Evolutionary conservation across 2,888 invertebrate genomes (phyloP).

Genomic region (Theretra japonica): DNA sequence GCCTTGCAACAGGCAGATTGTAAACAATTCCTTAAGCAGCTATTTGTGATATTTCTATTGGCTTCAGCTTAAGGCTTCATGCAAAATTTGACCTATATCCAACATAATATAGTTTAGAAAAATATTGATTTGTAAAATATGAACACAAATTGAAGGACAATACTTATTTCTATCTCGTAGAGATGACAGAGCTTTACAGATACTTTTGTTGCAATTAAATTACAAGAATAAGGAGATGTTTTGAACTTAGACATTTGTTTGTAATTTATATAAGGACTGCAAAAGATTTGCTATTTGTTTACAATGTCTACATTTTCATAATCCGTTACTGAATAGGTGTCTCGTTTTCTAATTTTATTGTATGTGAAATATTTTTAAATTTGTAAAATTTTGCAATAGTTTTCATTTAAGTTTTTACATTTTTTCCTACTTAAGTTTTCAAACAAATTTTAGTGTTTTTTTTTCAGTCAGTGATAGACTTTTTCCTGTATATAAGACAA

Average conservation of each 20-base stretch:
- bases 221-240: constrained; percentile 56
- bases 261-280: constrained; percentile 73
- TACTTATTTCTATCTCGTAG: constrained; percentile 30
- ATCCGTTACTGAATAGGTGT: constrained; percentile 21
- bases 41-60: constrained; percentile 78
- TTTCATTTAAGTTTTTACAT: constrained; percentile 40
- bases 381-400: constrained; percentile 48
- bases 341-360: constrained; percentile 45
- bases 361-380: constrained; percentile 45
- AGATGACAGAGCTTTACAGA: constrained; percentile 27
- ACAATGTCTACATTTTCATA: constrained; percentile 51
- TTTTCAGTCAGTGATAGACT: constrained; percentile 19
- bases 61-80: constrained; percentile 62
- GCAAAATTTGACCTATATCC: constrained; percentile 51
- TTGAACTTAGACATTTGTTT: constrained; percentile 63
- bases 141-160: constrained; percentile 28
- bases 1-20: constrained; percentile 56
- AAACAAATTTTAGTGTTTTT: constrained; percentile 31
- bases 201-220: constrained; percentile 24
- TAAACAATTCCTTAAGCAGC: constrained; percentile 66
- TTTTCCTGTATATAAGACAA: constrained; percentile 23
- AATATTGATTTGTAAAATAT: constrained; percentile 42
- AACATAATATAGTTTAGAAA: constrained; percentile 48
- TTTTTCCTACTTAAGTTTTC: constrained; percentile 39
- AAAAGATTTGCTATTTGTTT: constrained; percentile 75